Conservation (phyloP, 2,113 vertebrate species). For the Dinomys branickii region DNA sequence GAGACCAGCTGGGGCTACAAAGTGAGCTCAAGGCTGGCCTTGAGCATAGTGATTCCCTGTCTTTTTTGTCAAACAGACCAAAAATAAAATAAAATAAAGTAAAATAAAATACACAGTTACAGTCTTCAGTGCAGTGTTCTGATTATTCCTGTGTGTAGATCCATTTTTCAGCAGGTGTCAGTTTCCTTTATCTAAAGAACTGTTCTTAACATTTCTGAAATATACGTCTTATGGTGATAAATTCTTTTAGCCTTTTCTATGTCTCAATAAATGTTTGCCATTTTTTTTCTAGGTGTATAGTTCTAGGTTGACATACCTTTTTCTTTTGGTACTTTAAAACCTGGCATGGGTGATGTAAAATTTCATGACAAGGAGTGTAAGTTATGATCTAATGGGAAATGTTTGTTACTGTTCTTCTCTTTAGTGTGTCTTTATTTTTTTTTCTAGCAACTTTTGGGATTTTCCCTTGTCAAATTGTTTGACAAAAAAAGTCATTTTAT, state of each 20-base stretch:
- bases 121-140: not conserved
- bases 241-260: not conserved
- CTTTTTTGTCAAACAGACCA: too few relatives aligned
- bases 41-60: too few relatives aligned
- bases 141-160: not conserved
- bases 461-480: not conserved
- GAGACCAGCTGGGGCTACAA: too few relatives aligned
- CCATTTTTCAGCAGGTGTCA: not conserved
- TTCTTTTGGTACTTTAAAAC: not conserved
- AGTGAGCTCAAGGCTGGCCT: too few relatives aligned
- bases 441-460: not conserved
- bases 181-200: slow-evolving; percentile 15
- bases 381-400: not conserved
- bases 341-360: not conserved
- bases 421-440: not conserved
- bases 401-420: not conserved
- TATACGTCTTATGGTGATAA: not conserved
- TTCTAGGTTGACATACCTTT: not conserved
- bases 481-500: not conserved
- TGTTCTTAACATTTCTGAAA: not conserved
- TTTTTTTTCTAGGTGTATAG: not conserved
- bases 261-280: not conserved
- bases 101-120: too few relatives aligned
- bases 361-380: not conserved
- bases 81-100: too few relatives aligned